Evolutionary conservation across 1,140 invertebrate species (phyloP).

Genomic region (Zaprionus ghesquierei): DNA sequence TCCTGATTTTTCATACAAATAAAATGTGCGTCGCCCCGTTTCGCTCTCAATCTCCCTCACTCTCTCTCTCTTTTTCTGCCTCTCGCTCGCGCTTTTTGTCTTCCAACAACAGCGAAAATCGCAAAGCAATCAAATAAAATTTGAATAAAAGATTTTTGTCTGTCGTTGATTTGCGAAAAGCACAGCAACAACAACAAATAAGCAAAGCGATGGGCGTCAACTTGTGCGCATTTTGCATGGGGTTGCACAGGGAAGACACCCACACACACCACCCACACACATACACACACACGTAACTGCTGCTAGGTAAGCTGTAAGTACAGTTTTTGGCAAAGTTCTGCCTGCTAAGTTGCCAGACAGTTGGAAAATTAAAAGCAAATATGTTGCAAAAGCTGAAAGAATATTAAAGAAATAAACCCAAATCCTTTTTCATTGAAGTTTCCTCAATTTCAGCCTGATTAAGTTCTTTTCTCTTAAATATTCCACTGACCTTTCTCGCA

Average conservation of each 20-base stretch:
- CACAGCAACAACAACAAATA: conserved; percentile 48
- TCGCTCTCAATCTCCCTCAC: background rate
- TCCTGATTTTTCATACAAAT: conserved; percentile 72
- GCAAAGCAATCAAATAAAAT: conserved; percentile 81
- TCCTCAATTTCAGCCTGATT: background rate
- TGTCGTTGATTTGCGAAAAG: conserved; percentile 77
- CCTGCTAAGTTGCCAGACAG: background rate
- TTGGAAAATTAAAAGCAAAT: conserved; percentile 4
- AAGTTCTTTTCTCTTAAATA: conserved; percentile 13
- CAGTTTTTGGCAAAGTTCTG: conserved; percentile 12
- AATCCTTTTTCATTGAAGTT: background rate
- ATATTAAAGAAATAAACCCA: background rate
- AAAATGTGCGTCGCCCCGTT: conserved; percentile 40
- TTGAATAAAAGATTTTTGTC: conserved; percentile 81
- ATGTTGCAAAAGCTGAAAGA: background rate
- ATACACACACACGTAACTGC: conserved; percentile 1
- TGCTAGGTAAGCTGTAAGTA: conserved; percentile 12
- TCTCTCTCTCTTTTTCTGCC: conserved; percentile 5
- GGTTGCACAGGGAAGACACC: background rate
- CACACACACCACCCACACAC: background rate
- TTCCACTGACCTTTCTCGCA: background rate
- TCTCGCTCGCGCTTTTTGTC: conserved; percentile 6
- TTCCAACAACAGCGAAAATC: conserved; percentile 67
- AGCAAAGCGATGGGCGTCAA: conserved; percentile 65
- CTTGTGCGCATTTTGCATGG: conserved; percentile 59